phyloP scores from a whole-genome alignment of 2,113 vertebrate genomes.

The Girardinichthys multiradiatus region DNA sequence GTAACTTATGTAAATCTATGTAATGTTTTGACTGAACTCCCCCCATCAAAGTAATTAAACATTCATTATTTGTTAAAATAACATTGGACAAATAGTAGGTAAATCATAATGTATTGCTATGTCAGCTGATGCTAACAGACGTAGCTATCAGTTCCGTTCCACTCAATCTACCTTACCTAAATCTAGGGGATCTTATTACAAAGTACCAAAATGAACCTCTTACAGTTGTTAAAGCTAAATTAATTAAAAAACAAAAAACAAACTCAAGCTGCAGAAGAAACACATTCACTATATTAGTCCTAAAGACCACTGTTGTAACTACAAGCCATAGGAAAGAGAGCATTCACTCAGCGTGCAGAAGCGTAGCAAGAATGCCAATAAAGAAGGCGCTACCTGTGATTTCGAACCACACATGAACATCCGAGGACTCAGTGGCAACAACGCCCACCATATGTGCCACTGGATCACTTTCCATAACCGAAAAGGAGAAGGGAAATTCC shows the following conservation, averaged over 20 bases:
- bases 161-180: background rate
- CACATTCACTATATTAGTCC: slow-evolving; percentile 32
- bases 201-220: background rate
- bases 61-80: background rate
- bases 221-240: background rate
- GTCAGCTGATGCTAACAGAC: background rate
- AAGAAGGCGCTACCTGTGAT: slow-evolving; percentile 86
- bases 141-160: background rate
- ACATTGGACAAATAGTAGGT: background rate
- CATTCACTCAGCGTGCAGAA: slow-evolving; percentile 15
- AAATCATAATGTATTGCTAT: background rate
- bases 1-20: background rate
- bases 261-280: background rate
- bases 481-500: slow-evolving; percentile 89
- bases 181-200: background rate
- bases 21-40: background rate
- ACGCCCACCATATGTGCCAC: slow-evolving; percentile 98
- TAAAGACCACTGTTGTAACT: slow-evolving; percentile 14
- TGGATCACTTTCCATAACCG: slow-evolving; percentile 97
- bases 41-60: background rate
- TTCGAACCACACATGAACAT: slow-evolving; percentile 93
- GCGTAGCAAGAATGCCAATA: background rate
- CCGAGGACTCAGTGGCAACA: slow-evolving; percentile 87
- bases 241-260: background rate
- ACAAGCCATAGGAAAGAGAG: background rate